Conservation (phyloP, 2,888 invertebrate species). For the Blomia tropicalis region DNA sequence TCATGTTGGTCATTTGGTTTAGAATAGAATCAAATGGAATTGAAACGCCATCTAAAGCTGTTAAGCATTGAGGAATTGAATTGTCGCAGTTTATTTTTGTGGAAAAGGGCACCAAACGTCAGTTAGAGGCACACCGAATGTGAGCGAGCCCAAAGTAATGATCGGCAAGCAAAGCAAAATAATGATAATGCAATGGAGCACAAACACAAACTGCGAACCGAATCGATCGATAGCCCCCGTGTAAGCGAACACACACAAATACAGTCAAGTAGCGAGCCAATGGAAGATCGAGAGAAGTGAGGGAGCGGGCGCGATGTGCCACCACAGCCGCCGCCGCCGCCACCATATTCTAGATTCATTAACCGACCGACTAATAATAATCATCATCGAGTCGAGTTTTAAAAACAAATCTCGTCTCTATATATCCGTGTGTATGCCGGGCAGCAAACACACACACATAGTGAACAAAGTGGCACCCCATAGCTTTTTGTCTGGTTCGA, state of each 20-base stretch:
- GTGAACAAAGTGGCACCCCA: neutral
- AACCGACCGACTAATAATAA: neutral
- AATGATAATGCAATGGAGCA: neutral
- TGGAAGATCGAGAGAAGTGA: neutral
- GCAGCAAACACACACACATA: neutral
- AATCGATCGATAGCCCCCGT: slow-evolving; percentile 13
- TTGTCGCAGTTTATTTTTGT: too few relatives aligned
- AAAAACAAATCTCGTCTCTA: slow-evolving; percentile 14
- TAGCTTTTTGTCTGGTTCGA: neutral
- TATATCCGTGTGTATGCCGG: slow-evolving; percentile 2
- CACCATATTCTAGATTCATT: slow-evolving; percentile 12
- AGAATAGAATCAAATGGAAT: too few relatives aligned
- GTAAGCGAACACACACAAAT: neutral
- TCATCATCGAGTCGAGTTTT: neutral
- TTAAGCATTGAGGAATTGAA: too few relatives aligned
- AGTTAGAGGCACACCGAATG: too few relatives aligned
- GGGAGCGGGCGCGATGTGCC: neutral
- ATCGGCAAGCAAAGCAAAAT: neutral
- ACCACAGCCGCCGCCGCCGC: too few relatives aligned
- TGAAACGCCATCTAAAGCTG: too few relatives aligned
- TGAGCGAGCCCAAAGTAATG: neutral
- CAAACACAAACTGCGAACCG: slow-evolving; percentile 4
- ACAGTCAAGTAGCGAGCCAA: neutral
- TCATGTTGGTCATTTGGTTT: too few relatives aligned
- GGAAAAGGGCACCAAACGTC: too few relatives aligned